Evolutionary conservation across 1,140 invertebrate species (phyloP), one percentile per base, ranked within the genome.

Genomic region (Gonioctena quinquepunctata): DNA sequence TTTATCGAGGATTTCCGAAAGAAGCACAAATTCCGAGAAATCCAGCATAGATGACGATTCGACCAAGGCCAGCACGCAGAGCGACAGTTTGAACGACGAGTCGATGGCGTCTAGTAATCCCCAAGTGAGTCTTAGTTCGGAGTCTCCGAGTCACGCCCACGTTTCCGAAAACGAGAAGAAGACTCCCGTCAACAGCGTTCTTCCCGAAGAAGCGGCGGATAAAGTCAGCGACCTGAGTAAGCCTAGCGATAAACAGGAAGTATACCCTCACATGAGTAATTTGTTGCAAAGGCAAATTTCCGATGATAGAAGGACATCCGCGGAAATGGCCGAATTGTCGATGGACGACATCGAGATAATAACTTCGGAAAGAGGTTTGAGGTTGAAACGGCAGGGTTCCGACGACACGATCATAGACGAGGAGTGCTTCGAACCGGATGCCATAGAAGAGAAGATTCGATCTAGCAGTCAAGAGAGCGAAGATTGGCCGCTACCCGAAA

Each of bases 11-110:
- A 96, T 96, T 77, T 94, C 93, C 2, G 94, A 96, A 84, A 85
- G 93, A 21, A 94, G 93, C 69, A 95, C 93, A 6, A 93, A 93
- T 13, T 95, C 93, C 1, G 93, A 94, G 77, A 91, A 92, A 79
- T 91, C 89, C 2, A 92, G 91, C 78, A 89, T 92, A 72, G 89
- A 94, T 70, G 93, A 94, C 78, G 93, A 94, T 82, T 93, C 93
- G 0, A 93, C 93, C 25, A 94, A 94, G 84, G 92, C 91, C 1
- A 92, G 90, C 27, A 86, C 84, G 18, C 87, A 92, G 61, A 93
- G 92, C 4, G 91, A 93, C 49, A 94, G 92, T 81, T 86, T 93
- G 60, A 92, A 93, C 73, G 93, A 94, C 77, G 92, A 94, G 79
- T 94, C 92, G 1, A 83, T 93, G 13, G 90, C 91, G 65, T 94